A percentile compares a stretch with the other conserved stretches of the same genome.
These are phyloP conservation scores for Meda fulgida DNA, from an alignment of 2,797 vertebrate genomes.

Conservation along the genomic window DNA sequence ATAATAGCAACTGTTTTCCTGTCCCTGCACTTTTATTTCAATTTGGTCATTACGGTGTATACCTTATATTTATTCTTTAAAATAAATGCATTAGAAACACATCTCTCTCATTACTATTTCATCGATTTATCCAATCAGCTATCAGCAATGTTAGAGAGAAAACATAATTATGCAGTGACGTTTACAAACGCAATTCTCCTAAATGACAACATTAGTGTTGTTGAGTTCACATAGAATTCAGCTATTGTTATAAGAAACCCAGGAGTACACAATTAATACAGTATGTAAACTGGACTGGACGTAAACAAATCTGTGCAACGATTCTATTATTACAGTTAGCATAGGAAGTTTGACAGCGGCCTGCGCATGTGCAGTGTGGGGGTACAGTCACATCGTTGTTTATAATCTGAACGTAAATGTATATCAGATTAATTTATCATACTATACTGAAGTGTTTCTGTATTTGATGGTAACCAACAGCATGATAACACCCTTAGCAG, in stretches of 20 bases:
- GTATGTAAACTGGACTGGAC: neutral
- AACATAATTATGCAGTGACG: conserved; percentile 9
- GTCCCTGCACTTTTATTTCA: neutral
- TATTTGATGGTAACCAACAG: neutral
- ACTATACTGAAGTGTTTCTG: neutral
- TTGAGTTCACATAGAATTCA: neutral
- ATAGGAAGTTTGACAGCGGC: conserved; percentile 56
- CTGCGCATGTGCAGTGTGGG: conserved; percentile 74
- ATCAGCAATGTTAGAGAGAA: conserved; percentile 1
- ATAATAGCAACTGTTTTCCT: neutral
- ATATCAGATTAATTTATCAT: conserved; percentile 35
- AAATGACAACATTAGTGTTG: conserved; percentile 3
- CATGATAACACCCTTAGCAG: neutral
- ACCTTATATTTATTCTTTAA: neutral
- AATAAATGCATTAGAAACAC: neutral
- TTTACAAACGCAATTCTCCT: neutral
- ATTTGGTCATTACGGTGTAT: neutral
- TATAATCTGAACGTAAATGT: conserved; percentile 59
- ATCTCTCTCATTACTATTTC: neutral
- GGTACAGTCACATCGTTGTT: conserved; percentile 57
- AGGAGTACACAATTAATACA: neutral
- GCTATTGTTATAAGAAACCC: neutral
- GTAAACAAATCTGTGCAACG: conserved; percentile 4
- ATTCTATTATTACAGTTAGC: neutral
- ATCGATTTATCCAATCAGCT: neutral